Evolutionary conservation across 2,888 invertebrate species (phyloP).

Genomic region (Papilio demoleus): DNA sequence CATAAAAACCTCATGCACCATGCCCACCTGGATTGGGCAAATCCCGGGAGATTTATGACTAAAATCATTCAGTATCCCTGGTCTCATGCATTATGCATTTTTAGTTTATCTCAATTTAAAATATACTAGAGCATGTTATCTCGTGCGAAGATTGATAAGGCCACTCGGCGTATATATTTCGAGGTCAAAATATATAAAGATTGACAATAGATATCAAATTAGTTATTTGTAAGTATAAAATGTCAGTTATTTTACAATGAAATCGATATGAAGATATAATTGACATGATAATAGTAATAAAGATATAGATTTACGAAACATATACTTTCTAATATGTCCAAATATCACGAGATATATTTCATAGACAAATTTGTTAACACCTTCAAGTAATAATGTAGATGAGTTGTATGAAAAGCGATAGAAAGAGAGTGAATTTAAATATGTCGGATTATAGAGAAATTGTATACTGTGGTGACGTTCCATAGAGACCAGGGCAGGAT

Average conservation of each 20-base stretch:
- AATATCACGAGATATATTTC: too few relatives aligned
- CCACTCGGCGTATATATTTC: slow-evolving; percentile 27
- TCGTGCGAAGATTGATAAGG: slow-evolving; percentile 31
- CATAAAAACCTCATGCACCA: too few relatives aligned
- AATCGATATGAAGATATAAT: slow-evolving; percentile 4
- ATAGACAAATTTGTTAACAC: too few relatives aligned
- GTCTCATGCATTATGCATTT: slow-evolving; percentile 1
- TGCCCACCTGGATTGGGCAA: too few relatives aligned
- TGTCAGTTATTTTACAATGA: not conserved
- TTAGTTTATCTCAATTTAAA: not conserved
- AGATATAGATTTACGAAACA: not conserved
- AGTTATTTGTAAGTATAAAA: not conserved
- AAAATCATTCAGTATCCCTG: too few relatives aligned
- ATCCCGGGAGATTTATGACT: too few relatives aligned
- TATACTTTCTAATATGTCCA: not conserved
- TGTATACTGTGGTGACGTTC: too few relatives aligned
- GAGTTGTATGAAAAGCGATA: too few relatives aligned
- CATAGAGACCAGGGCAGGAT: too few relatives aligned
- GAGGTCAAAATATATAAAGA: slow-evolving; percentile 24
- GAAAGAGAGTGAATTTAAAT: too few relatives aligned
- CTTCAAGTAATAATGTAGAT: too few relatives aligned
- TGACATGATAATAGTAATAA: not conserved
- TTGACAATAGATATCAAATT: slow-evolving; percentile 14
- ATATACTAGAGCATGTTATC: slow-evolving; percentile 6
- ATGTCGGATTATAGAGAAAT: too few relatives aligned